Evolutionary conservation across 2,888 invertebrate species (phyloP), one percentile per base, ranked within the genome.

Genomic region (Agonopterix alstromeriana): DNA sequence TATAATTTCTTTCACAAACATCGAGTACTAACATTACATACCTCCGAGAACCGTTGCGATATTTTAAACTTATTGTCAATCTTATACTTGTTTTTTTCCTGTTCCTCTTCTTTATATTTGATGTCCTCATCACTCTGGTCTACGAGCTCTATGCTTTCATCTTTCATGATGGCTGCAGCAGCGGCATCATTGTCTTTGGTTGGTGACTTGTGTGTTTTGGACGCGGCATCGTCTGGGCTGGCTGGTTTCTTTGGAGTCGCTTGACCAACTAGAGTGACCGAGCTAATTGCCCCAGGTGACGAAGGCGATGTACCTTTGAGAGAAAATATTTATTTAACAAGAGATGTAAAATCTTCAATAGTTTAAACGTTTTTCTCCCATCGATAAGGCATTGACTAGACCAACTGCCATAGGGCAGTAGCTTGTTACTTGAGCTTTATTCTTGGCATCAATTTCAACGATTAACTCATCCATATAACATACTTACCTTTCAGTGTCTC

Each of bases 201-300:
- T 1, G 75, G 73, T 5, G 82, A 73, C 46, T 76, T 75, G 41
- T 65, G 63, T 54, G 0, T 60, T 52, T 46, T 38, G 35, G 48
- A 58, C 3, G 62, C 57, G 1, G 69, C 54, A 2, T 75, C 71
- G 8, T 81, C 81, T 35, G 83, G 82, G 52, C 82, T 85, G 1
- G 61, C 60, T n/a, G 10, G 8, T 50, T 83, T 83, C 48, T 82
- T 86, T 0, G 84, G 82, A 54, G 91, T 92, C 7, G 27, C 27
- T 27, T 27, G 27, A 0, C 93, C 94, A 0, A 94, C 91, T 44
- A 94, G 69, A 0, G 94, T 95, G 0, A 93, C 92, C 8, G 94
- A 93, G 64, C 94, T 94, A 10, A 94, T 77, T 49, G 93, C 94
- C 42, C 94, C 93, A 0, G 94, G 94, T 0, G 94, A 94, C 9